Percentiles rank a stretch among this genome's conserved stretches.
phyloP scores from a whole-genome alignment of 2,888 invertebrate genomes.

The Megaustenia siamemsis region DNA sequence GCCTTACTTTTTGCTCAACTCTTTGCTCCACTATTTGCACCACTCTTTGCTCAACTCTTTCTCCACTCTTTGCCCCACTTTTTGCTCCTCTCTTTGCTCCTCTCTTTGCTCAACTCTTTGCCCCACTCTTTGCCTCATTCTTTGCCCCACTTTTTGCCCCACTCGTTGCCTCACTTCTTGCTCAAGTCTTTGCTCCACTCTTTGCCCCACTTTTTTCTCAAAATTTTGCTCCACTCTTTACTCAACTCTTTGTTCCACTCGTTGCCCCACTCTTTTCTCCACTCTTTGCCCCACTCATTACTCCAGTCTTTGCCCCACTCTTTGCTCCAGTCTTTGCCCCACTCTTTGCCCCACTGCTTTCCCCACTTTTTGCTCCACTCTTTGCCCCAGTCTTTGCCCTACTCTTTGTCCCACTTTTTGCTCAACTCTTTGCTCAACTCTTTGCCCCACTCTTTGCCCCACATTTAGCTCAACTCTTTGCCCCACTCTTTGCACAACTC shows the following conservation, averaged over 20 bases:
- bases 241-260: conserved; percentile 5
- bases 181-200: not conserved
- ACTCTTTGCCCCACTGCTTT: not conserved
- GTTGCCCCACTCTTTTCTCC: conserved; percentile 34
- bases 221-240: not conserved
- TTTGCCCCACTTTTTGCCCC: not conserved
- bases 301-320: not conserved
- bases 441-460: not conserved
- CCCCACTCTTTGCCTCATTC: too few species aligned
- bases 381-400: too few species aligned
- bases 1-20: too few species aligned
- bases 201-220: conserved; percentile 5
- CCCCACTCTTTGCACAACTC: not conserved
- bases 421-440: not conserved
- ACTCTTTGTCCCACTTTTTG: not conserved
- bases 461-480: not conserved
- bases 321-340: not conserved
- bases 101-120: not conserved
- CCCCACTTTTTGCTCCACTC: not conserved
- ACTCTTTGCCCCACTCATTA: not conserved
- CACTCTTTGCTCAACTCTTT: too few species aligned
- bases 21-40: too few species aligned
- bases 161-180: not conserved
- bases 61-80: too few species aligned
- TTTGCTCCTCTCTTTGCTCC: too few species aligned